A percentile compares a stretch with the other conserved stretches of the same genome.
phyloP scores from a whole-genome alignment of 2,797 vertebrate genomes.

The Valencia hispanica region DNA sequence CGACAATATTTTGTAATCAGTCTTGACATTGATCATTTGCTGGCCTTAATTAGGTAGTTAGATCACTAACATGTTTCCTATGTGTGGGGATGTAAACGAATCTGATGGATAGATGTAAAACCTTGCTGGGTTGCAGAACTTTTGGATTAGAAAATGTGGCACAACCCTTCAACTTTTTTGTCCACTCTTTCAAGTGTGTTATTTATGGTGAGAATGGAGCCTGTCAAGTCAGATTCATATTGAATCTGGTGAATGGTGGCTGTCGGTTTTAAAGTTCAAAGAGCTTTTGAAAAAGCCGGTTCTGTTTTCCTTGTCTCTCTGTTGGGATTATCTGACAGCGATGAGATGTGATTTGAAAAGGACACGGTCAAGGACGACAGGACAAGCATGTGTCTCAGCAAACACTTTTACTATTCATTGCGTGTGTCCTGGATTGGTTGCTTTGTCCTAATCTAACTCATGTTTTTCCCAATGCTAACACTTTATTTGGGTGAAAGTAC shows the following conservation, averaged over 20 bases:
- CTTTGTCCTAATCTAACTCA: slow-evolving; percentile 54
- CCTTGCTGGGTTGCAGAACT: slow-evolving; percentile 19
- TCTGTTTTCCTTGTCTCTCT: slow-evolving; percentile 59
- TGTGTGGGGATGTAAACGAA: slow-evolving; percentile 20
- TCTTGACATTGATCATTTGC: slow-evolving; percentile 47
- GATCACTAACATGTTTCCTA: slow-evolving; percentile 25
- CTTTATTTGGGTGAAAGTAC: slow-evolving; percentile 34
- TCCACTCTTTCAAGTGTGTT: slow-evolving; percentile 68
- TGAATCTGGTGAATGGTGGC: slow-evolving; percentile 66
- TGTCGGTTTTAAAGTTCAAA: slow-evolving; percentile 77
- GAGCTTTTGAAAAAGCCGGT: slow-evolving; percentile 71
- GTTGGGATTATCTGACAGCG: slow-evolving; percentile 58
- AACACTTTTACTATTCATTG: slow-evolving; percentile 64
- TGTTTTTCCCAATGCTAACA: slow-evolving; percentile 23
- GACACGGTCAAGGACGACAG: slow-evolving; percentile 75
- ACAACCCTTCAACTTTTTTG: slow-evolving; percentile 54
- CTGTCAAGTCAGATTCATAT: slow-evolving; percentile 76
- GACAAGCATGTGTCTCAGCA: slow-evolving; percentile 55
- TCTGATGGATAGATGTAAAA: slow-evolving; percentile 45
- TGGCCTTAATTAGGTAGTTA: slow-evolving; percentile 42
- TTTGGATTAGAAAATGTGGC: slow-evolving; percentile 50
- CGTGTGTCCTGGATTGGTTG: slow-evolving; percentile 25
- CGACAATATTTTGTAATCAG: slow-evolving; percentile 28
- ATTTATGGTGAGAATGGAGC: slow-evolving; percentile 74
- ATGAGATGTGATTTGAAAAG: slow-evolving; percentile 78